Evolutionary conservation across 2,113 vertebrate species (phyloP), one percentile per base, ranked within the genome.

Genomic region (Labeo rohita): DNA sequence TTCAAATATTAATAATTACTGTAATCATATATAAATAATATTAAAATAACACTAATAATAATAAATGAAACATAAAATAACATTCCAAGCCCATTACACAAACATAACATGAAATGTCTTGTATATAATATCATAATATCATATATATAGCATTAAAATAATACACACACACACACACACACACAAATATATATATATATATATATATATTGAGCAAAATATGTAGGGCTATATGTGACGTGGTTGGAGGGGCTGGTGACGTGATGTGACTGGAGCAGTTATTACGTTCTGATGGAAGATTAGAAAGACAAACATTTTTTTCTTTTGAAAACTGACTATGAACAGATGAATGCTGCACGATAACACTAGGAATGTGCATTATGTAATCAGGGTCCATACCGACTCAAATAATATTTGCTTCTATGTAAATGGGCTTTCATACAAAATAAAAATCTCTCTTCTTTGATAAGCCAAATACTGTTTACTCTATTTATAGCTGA

Each of bases 341-440:
- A 73, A 73, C 70, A n/a, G 70, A 73, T 73, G 10, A 73, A 73
- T 73, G 70, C 2, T 73, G 9, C 70, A 45, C 4, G 9, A 45
- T 73, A 73, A 73, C 18, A 73, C 9, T 43, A 73, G 39, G 39
- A 73, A 73, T 45, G 70, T n/a, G 18, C n/a, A 45, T 45, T 45
- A 73, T 45, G 70, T 11, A n/a, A 73, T 45, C 70, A 45, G 18
- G 4, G 70, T 73, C 70, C 70, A 73, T 73, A n/a, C 70, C 70
- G 45, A 73, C 39, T 73, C 70, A 73, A 73, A 73, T 73, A n/a
- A 45, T 73, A 11, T n/a, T 45, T 21, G 18, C 39, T 73, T 21
- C 8, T 45, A n/a, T 45, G 9, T 73, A 73, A 45, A 73, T 45
- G 18, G 9, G 28, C 39, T 73, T 45, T 45, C 70, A 73, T 4